phyloP scores from a whole-genome alignment of 2,888 invertebrate species.

The Drosophila demipolita region DNA sequence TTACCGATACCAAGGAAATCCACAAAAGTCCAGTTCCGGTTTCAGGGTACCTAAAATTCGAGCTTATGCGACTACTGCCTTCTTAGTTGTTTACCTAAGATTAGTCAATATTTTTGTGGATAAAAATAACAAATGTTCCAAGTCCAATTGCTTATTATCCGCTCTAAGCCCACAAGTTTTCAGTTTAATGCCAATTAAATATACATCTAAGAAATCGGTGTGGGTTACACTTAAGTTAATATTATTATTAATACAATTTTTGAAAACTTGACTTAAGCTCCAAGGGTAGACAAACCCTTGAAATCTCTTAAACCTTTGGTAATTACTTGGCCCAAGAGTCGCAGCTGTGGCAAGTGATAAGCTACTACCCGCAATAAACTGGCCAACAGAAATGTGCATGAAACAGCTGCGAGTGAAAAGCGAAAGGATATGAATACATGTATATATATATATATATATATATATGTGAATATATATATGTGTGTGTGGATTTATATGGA shows the following conservation, averaged over 20 bases:
- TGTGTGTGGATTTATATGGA: neutral
- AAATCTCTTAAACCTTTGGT: slow-evolving; percentile 54
- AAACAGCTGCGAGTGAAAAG: slow-evolving; percentile 49
- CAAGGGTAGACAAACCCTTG: slow-evolving; percentile 15
- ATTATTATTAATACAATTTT: slow-evolving; percentile 18
- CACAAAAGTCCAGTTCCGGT: too few species aligned
- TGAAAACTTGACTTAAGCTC: slow-evolving; percentile 7
- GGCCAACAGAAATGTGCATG: slow-evolving; percentile 29
- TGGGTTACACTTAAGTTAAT: slow-evolving; percentile 1
- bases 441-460: neutral
- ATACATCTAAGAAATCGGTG: neutral
- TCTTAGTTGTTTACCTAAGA: neutral
- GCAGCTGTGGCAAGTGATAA: slow-evolving; percentile 63
- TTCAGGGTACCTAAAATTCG: neutral
- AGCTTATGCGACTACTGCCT: neutral
- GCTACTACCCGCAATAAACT: slow-evolving; percentile 54
- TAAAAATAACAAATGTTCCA: neutral
- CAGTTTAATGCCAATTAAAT: neutral
- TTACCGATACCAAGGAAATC: too few species aligned
- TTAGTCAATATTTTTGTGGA: neutral
- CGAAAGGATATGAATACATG: slow-evolving; percentile 25
- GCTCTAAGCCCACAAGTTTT: neutral
- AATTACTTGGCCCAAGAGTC: slow-evolving; percentile 50
- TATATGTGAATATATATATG: too few species aligned
- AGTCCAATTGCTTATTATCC: neutral